Base-by-base conservation (phyloP, 2,113 vertebrate genomes). In the Crotalus helleri region DNA sequence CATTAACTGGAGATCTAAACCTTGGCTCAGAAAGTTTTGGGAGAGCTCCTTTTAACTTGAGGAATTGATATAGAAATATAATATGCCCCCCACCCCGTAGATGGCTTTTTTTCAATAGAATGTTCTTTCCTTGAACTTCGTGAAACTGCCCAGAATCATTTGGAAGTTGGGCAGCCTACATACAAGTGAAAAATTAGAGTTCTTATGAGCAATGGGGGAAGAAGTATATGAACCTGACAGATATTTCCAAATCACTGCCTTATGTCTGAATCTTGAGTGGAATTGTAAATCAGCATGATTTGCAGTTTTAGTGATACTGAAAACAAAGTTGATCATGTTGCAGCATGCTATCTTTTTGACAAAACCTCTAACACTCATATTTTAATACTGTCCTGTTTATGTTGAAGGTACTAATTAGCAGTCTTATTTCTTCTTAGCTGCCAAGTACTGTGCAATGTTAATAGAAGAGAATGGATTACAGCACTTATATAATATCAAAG, bases 371-470 rank as follows among this genome's bases (percentile, higher is more conserved):
- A 61, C 39, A 90, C 44, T 7, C 33, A 33, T 88, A 46, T 89
- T 81, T 55, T n/a, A 89, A 15, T 17, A 92, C 4, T 33, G 85
- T 49, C 46, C n/a, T 24, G 26, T 81, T 92, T 44, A 88, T 39
- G 21, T 29, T 46, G 59, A 39, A 64, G 74, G 9, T 49, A 44
- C 17, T 90, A 59, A n/a, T 91, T 26, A 92, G 5, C 1, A 81
- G 51, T 94, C 39, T 91, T 59, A 49, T 94, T 95, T 95, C 46
- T 93, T 93, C 96, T 57, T 94, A 99, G 98, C 98, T 33, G 94
- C 98, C 93, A 98, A 98, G 29, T 99, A 99, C 95, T 99, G 98
- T 97, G 98, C 97, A 95, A 98, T 99, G 98, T 94, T 99, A 96
- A 94, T 98, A 89, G 98, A 99, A 94, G 99, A 98, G 95, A 98